phyloP scores from a whole-genome alignment of 2,113 vertebrate species.

The Lepisosteus osseus region DNA sequence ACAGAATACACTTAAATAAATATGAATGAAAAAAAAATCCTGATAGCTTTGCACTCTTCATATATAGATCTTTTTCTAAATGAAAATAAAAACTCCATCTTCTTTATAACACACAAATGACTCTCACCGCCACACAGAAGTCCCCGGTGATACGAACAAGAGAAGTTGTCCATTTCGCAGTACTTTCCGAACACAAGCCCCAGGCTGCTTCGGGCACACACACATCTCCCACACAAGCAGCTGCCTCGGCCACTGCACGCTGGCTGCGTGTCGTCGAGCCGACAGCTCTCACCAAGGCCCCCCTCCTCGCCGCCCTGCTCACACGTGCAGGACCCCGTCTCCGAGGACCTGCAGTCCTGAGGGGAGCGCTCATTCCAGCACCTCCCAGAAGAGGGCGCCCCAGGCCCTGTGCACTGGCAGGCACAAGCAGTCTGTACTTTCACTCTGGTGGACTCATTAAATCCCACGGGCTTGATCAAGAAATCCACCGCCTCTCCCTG shows the following conservation, averaged over 20 bases:
- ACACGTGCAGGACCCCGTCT: slow-evolving; percentile 36
- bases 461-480: slow-evolving; percentile 83
- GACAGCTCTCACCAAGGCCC: slow-evolving; percentile 47
- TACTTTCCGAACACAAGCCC: slow-evolving; percentile 84
- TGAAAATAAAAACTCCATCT: neutral
- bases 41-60: neutral
- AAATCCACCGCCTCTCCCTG: slow-evolving; percentile 66
- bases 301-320: slow-evolving; percentile 22
- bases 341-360: slow-evolving; percentile 35
- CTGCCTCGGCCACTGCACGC: slow-evolving; percentile 81
- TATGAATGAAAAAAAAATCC: too few relatives aligned
- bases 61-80: neutral
- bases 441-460: slow-evolving; percentile 84
- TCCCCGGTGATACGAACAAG: slow-evolving; percentile 81
- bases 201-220: slow-evolving; percentile 79
- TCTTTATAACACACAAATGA: neutral
- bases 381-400: slow-evolving; percentile 27
- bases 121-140: slow-evolving; percentile 81
- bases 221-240: slow-evolving; percentile 83
- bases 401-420: slow-evolving; percentile 63
- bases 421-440: slow-evolving; percentile 71
- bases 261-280: slow-evolving; percentile 57
- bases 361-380: slow-evolving; percentile 61
- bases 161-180: slow-evolving; percentile 93
- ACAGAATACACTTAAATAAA: too few relatives aligned